These are phyloP conservation scores for Phallusia fumigata DNA, from an alignment of 23 tunicate species.

Conservation along the genomic window DNA sequence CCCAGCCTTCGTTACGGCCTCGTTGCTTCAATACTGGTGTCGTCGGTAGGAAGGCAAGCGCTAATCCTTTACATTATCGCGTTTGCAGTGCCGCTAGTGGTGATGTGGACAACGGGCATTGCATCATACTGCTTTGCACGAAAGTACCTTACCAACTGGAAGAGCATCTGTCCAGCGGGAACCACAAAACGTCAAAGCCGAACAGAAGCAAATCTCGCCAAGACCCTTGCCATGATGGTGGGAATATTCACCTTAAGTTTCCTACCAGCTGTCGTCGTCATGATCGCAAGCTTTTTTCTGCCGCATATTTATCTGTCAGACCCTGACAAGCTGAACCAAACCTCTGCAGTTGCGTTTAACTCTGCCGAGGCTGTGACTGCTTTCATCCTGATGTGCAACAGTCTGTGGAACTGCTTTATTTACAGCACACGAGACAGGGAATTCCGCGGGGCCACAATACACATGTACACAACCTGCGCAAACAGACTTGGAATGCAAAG, in stretches of 20 bases:
- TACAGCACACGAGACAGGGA: conserved; percentile 36
- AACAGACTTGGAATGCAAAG: too few relatives aligned
- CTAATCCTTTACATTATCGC: conserved; percentile 40
- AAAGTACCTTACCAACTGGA: conserved; percentile 4
- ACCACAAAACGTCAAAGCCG: not conserved
- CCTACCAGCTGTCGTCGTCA: conserved; percentile 37
- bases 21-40: conserved; percentile 54
- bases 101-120: conserved; percentile 37
- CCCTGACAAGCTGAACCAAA: conserved; percentile 7
- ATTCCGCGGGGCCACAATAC: conserved; percentile 25
- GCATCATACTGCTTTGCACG: conserved; percentile 16
- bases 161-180: not conserved
- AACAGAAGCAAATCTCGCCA: conserved; percentile 44
- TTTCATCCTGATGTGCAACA: conserved; percentile 35
- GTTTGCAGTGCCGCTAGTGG: conserved; percentile 44
- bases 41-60: conserved; percentile 32
- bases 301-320: conserved; percentile 10
- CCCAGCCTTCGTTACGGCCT: conserved; percentile 33
- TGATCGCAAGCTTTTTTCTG: conserved; percentile 3
- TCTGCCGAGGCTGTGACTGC: conserved; percentile 36
- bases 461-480: conserved; percentile 10
- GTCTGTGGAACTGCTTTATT: conserved; percentile 59
- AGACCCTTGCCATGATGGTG: conserved; percentile 67
- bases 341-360: not conserved
- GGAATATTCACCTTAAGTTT: conserved; percentile 54